Conservation (phyloP, 37 sponge, comb jelly and placozoan genomes). For the Agelas oroides region DNA sequence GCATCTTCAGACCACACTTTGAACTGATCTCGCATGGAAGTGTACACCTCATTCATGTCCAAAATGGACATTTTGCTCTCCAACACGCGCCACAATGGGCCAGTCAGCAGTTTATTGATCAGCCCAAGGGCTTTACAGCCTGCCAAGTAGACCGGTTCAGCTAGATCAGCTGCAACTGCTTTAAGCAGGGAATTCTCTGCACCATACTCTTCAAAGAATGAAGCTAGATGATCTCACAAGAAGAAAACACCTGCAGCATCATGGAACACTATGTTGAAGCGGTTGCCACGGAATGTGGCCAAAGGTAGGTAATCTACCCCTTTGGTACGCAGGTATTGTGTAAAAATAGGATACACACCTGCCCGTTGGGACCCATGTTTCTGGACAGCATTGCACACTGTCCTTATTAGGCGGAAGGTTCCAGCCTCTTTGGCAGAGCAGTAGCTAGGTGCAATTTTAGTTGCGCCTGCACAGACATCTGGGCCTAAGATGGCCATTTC, state of each 20-base stretch:
- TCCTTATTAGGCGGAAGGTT: conserved; percentile 21
- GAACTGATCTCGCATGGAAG: conserved; percentile 17
- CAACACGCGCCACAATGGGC: conserved; percentile 35
- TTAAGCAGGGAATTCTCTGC: conserved; percentile 22
- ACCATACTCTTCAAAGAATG: not conserved
- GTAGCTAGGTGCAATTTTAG: too few species aligned
- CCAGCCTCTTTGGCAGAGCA: conserved; percentile 5
- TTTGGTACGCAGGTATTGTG: not conserved
- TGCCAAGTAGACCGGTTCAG: not conserved
- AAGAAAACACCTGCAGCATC: conserved; percentile 47
- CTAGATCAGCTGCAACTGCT: conserved; percentile 19
- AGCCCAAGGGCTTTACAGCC: conserved; percentile 40
- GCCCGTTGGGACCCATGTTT: conserved; percentile 2
- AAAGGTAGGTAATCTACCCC: conserved; percentile 22
- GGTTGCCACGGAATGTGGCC: conserved; percentile 35
- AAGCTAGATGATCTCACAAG: not conserved
- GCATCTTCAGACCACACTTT: conserved; percentile 32
- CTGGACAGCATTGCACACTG: conserved; percentile 37
- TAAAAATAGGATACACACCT: conserved; percentile 1
- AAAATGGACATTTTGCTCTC: conserved; percentile 25
- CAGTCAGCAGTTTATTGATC: conserved; percentile 34
- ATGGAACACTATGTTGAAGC: conserved; percentile 55
- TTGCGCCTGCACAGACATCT: too few species aligned
- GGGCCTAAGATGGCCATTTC: not conserved
- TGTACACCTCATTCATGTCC: conserved; percentile 17